These are phyloP conservation scores for Junonia oenone DNA, from an alignment of 2,888 invertebrate species.

Conservation along the genomic window DNA sequence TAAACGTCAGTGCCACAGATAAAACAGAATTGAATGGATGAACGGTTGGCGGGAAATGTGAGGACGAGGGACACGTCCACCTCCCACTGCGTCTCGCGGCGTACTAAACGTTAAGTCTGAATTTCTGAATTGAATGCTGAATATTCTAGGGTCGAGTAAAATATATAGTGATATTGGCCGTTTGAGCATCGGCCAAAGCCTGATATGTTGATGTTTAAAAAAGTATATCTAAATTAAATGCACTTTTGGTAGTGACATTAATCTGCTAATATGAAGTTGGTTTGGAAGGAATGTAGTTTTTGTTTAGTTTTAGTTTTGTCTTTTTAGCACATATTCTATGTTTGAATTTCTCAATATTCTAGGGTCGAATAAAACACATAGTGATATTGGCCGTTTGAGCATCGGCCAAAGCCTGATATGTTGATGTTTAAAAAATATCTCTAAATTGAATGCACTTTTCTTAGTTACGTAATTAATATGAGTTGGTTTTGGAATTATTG, in stretches of 20 bases:
- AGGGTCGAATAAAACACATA: conserved; percentile 12
- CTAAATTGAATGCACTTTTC: neutral
- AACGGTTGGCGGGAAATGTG: conserved; percentile 13
- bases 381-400: conserved; percentile 5
- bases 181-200: neutral
- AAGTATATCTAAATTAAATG: neutral
- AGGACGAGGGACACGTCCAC: conserved; percentile 10
- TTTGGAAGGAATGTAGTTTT: no score
- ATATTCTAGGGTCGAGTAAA: conserved; percentile 12
- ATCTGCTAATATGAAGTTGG: no score
- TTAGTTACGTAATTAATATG: neutral
- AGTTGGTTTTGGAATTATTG: no score
- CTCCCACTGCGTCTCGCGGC: conserved; percentile 6
- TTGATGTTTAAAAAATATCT: neutral
- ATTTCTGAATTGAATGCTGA: neutral
- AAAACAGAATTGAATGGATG: conserved; percentile 13
- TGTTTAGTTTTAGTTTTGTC: no score
- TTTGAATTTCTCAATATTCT: conserved; percentile 2
- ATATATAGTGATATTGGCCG: conserved; percentile 5
- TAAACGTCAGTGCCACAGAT: conserved; percentile 17
- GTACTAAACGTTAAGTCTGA: no score
- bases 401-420: neutral
- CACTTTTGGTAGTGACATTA: neutral
- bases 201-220: neutral
- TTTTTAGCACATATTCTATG: no score